Evolutionary conservation across 2,797 vertebrate genomes (phyloP).

Genomic region (Acomys russatus): DNA sequence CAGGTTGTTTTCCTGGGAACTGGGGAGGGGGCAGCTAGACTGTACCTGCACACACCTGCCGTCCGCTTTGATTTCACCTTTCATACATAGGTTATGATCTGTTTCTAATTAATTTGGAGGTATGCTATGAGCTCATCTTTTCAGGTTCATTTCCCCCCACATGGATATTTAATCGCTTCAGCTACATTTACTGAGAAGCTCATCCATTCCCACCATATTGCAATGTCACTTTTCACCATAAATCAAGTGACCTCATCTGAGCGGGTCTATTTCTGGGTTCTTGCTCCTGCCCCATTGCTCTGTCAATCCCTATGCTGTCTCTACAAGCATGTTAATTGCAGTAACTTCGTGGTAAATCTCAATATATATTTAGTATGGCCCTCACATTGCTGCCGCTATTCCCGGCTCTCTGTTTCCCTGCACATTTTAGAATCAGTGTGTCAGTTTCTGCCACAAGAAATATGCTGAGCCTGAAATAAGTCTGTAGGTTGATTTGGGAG

Average conservation of each 20-base stretch:
- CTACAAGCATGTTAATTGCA: slow-evolving; percentile 36
- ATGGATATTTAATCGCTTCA: slow-evolving; percentile 36
- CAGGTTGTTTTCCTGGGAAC: not conserved
- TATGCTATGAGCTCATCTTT: slow-evolving; percentile 16
- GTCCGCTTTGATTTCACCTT: slow-evolving; percentile 23
- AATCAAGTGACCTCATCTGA: slow-evolving; percentile 65
- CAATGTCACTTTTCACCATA: slow-evolving; percentile 67
- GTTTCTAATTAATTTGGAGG: not conserved
- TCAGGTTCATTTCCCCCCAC: not conserved
- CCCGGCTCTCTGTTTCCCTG: slow-evolving; percentile 64
- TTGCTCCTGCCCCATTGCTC: slow-evolving; percentile 40
- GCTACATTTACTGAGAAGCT: slow-evolving; percentile 58
- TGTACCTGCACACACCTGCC: not conserved
- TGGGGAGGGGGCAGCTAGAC: not conserved
- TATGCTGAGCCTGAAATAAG: slow-evolving; percentile 63
- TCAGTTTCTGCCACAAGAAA: slow-evolving; percentile 65
- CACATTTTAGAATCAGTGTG: slow-evolving; percentile 65
- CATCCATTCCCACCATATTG: slow-evolving; percentile 10
- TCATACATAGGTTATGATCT: not conserved
- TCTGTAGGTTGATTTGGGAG: slow-evolving; percentile 64
- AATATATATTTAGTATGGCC: slow-evolving; percentile 42
- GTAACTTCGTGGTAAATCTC: slow-evolving; percentile 54
- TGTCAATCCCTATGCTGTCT: slow-evolving; percentile 44
- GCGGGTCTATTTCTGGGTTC: slow-evolving; percentile 71
- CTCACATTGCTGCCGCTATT: slow-evolving; percentile 50